Evolutionary conservation across 37 sponge, comb jelly and placozoan genomes (phyloP).

Genomic region (Theonella swinhoei): DNA sequence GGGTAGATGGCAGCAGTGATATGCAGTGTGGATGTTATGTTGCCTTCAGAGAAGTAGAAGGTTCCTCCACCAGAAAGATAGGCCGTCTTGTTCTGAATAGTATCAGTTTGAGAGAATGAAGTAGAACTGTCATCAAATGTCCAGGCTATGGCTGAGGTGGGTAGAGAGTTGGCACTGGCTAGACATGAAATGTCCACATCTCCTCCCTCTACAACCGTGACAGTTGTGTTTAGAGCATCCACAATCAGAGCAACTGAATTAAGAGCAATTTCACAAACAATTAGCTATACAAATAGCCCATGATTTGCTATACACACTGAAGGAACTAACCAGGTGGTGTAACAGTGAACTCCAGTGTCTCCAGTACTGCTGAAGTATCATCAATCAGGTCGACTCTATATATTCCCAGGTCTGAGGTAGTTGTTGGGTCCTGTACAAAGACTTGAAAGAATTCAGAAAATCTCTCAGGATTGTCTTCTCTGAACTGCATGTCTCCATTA

Average conservation of each 20-base stretch:
- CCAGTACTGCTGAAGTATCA: neutral
- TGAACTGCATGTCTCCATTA: neutral
- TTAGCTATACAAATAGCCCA: too few relatives aligned
- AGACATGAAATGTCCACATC: conserved; percentile 38
- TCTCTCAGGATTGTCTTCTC: neutral
- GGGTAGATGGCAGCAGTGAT: conserved; percentile 31
- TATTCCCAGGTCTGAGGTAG: conserved; percentile 13
- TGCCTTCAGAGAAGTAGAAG: neutral
- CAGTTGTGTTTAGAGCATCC: neutral
- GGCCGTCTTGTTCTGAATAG: neutral
- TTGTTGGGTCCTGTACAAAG: conserved; percentile 35
- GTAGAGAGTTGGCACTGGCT: conserved; percentile 31
- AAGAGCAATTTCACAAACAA: too few relatives aligned
- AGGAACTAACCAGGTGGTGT: neutral
- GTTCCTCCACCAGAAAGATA: neutral
- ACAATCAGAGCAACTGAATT: neutral
- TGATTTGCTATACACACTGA: too few relatives aligned
- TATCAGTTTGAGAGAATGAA: neutral
- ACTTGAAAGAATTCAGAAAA: conserved; percentile 26
- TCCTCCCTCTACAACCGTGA: conserved; percentile 32
- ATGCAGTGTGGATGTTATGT: conserved; percentile 9
- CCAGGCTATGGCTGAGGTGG: conserved; percentile 49
- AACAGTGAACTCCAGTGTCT: neutral
- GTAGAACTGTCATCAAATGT: neutral
- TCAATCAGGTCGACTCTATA: neutral